Base-by-base conservation (phyloP, 1,140 invertebrate genomes). In the Bactericera cockerelli region DNA sequence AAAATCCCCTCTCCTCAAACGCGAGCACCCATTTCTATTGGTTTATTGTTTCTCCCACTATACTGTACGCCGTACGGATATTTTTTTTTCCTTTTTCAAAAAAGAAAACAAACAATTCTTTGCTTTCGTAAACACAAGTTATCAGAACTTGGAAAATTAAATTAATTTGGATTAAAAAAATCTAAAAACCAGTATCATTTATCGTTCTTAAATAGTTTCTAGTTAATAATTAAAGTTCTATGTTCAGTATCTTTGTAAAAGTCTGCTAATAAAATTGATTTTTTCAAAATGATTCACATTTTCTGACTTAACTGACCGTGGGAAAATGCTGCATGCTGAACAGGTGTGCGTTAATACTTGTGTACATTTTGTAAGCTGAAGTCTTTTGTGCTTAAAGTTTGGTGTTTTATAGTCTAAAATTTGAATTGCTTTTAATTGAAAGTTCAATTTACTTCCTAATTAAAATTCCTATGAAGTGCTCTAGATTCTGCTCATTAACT, bases 291-390 rank as follows among this genome's bases (percentile, higher is more conserved):
- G 28, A 6, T 31, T 31, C 28, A 31, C 28, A 31, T 31, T 56
- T 56, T 16, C 22, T 22, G n/a, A 16, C 22, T 49, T 49, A 49
- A 49, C 42, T 16, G 42, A 75, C 74, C 77, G 76, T 77, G 70
- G 73, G 76, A 77, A 79, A 80, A 79, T 78, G 77, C 74, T 69
- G 68, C 71, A 70, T 70, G 74, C 71, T 74, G 74, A 79, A 79
- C 78, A 79, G 78, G 78, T 79, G 78, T 80, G 79, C 77, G 78
- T 77, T 74, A 74, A 65, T 61, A 56, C 55, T 54, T 65, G 65
- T 64, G 62, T 64, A 63, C 60, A 64, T 61, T 61, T 55, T 54
- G 56, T 24, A 53, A 21, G 24, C 11, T 21, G 24, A 24, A 53
- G 24, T 21, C 49, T 21, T 19, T 24, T 24, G 16, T 19, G 13